Percentiles rank a stretch among this genome's conserved stretches.
These are phyloP conservation scores for cattle (Bos taurus) DNA, from an alignment of 2,113 vertebrate genomes.

Conservation along the genomic window DNA sequence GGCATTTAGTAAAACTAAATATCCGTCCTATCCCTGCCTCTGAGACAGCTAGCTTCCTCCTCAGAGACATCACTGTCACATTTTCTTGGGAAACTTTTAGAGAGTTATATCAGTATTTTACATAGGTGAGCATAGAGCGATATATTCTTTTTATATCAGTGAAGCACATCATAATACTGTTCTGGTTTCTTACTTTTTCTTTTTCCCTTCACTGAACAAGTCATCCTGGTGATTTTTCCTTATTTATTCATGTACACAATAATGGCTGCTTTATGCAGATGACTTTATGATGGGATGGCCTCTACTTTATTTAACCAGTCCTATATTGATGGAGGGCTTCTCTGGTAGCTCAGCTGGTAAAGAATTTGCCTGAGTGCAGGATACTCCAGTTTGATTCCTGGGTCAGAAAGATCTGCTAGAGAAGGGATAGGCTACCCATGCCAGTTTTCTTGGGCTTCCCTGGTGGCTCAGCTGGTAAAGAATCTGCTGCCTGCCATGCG, in stretches of 20 bases:
- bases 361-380: neutral
- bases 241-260: neutral
- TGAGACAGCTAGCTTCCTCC: neutral
- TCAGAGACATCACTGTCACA: neutral
- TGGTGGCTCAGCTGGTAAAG: neutral
- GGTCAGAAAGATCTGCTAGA: neutral
- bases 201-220: neutral
- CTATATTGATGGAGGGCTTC: neutral
- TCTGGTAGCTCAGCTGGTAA: neutral
- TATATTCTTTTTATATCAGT: neutral
- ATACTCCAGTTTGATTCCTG: neutral
- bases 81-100: neutral
- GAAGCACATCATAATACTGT: neutral
- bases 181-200: neutral
- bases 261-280: neutral
- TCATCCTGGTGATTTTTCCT: neutral
- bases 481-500: neutral
- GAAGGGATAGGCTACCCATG: neutral
- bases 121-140: neutral
- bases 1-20: neutral
- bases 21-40: neutral
- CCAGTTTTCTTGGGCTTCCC: neutral
- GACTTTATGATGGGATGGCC: neutral
- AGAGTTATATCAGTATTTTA: neutral
- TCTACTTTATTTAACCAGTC: neutral